phyloP scores from a whole-genome alignment of 2,113 vertebrate genomes.

The Piaya cayana region DNA sequence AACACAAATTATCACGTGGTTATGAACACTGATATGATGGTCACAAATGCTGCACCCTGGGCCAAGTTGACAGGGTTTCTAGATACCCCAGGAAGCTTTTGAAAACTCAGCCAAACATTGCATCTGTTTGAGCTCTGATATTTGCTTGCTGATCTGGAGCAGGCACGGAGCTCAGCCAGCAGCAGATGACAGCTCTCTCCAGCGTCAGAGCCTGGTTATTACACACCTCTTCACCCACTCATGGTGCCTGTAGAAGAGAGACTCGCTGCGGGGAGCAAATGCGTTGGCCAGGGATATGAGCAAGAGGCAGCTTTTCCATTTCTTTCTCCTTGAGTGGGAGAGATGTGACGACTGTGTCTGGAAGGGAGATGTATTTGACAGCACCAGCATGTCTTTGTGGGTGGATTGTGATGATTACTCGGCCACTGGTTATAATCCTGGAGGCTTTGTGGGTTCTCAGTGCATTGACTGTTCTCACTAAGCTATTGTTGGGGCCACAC shows the following conservation, averaged over 20 bases:
- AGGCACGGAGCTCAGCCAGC: not conserved
- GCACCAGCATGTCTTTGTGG: not conserved
- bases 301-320: not conserved
- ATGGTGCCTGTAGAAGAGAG: not conserved
- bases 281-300: not conserved
- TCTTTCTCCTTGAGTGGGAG: not conserved
- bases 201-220: not conserved
- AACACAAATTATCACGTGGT: not conserved
- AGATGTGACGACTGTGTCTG: not conserved
- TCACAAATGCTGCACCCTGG: not conserved
- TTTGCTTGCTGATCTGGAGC: not conserved
- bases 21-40: not conserved
- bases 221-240: not conserved
- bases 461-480: not conserved
- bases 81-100: not conserved
- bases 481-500: not conserved
- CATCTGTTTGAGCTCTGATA: not conserved
- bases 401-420: not conserved
- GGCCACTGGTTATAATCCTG: not conserved
- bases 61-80: not conserved
- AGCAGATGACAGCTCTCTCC: slow-evolving; percentile 19
- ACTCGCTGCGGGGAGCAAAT: not conserved
- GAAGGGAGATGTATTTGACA: not conserved
- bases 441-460: not conserved
- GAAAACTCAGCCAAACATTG: not conserved